Evolutionary conservation across 2,888 invertebrate genomes (phyloP).

Genomic region (Biston betularia): DNA sequence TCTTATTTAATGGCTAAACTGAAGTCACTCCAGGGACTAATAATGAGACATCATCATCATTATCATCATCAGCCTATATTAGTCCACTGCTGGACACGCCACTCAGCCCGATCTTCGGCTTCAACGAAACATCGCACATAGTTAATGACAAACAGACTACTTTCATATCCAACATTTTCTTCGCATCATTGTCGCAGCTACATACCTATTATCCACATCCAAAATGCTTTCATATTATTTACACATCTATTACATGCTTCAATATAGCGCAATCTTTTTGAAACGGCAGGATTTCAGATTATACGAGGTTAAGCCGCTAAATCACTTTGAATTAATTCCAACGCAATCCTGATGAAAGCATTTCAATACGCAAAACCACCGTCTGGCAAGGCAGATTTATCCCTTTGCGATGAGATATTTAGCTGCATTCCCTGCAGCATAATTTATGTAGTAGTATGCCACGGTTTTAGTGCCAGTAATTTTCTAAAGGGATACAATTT

Average conservation of each 20-base stretch:
- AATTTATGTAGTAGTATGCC: too few relatives aligned
- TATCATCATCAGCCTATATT: too few relatives aligned
- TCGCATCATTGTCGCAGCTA: too few relatives aligned
- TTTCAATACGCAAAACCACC: constrained; percentile 42
- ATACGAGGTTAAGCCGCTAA: constrained; percentile 38
- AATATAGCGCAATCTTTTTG: constrained; percentile 17
- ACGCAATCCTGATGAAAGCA: constrained; percentile 45
- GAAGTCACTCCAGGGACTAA: neutral
- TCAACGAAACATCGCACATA: too few relatives aligned
- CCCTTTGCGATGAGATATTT: constrained; percentile 37
- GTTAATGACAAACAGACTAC: too few relatives aligned
- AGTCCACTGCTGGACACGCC: too few relatives aligned
- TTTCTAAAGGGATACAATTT: too few relatives aligned
- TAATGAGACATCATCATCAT: neutral
- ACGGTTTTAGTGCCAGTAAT: too few relatives aligned
- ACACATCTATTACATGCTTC: neutral
- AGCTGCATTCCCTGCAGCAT: too few relatives aligned
- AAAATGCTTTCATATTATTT: neutral
- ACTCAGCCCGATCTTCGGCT: too few relatives aligned
- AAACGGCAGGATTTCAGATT: constrained; percentile 36
- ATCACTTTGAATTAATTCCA: constrained; percentile 41
- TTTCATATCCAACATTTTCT: too few relatives aligned
- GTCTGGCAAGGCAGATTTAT: constrained; percentile 36
- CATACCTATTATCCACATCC: too few relatives aligned
- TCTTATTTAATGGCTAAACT: neutral